Base-by-base conservation (phyloP, 2,888 invertebrate species). In the Protonemura montana region DNA sequence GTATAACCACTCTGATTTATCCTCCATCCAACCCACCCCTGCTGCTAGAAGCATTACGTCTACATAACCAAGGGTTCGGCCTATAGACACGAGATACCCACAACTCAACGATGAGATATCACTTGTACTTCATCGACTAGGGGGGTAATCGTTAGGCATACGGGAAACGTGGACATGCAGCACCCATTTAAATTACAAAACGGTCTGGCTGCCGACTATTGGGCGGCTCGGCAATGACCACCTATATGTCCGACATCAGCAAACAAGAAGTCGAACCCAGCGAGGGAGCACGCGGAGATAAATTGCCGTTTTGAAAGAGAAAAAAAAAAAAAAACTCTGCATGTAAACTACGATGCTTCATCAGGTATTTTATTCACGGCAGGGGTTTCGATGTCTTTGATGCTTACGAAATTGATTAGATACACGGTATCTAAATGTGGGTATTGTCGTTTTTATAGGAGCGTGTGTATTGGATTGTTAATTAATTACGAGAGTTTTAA, bases 141-240 rank as follows among this genome's bases (percentile, higher is more conserved):
- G 59, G 59, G 59, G 59, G 59, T 21, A 59, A 59, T 10, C 3
- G 59, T 10, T 10, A 10, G 59, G 59, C 59, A 13, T 21, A 1
- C 85, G 35, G 42, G 41, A 41, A 59, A 82, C 85, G 59, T 59
- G 5, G 77, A 25, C 7, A 78, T 59, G 81, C 41, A n/a, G 81
- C n/a, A 41, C 35, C 83, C 42, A 82, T 86, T 86, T 86, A 85
- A 83, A 85, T 86, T 86, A 86, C 86, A 86, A 86, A 86, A 86
- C 86, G 86, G 35, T 84, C 35, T 16, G 59, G 28, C 86, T 80
- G 86, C 81, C 25, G 86, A 83, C 25, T 13, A 77, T 81, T 30
- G 81, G 29, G 27, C 81, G 81, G n/a, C 80, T 3, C 27, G 26
- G 27, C 25, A 35, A 35, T 80, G 26, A 29, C 29, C 81, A 81